These are phyloP conservation scores for Malthinus seriepunctatus DNA, from an alignment of 2,888 invertebrate genomes.

Conservation along the genomic window DNA sequence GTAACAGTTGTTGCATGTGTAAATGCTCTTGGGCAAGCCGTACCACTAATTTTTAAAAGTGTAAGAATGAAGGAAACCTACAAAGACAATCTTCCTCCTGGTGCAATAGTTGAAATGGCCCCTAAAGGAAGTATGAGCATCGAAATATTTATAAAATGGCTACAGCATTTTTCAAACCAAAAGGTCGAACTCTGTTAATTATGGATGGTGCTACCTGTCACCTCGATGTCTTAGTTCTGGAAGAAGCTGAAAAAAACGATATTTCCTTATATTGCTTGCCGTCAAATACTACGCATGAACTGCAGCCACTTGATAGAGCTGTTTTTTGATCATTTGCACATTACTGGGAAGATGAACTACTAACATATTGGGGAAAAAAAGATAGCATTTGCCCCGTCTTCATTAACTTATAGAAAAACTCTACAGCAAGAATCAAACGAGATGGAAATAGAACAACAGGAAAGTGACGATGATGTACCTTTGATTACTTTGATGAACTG, in stretches of 20 bases:
- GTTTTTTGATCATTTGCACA: conserved; percentile 40
- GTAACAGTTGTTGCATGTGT: conserved; percentile 1
- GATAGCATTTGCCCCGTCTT: too few relatives aligned
- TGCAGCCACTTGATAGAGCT: conserved; percentile 43
- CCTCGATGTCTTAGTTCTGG: conserved; percentile 10
- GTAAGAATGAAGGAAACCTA: background rate
- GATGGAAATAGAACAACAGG: too few relatives aligned
- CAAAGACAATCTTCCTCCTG: conserved; percentile 9
- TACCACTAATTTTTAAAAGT: background rate
- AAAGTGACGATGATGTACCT: too few relatives aligned
- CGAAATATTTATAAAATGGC: conserved; percentile 8
- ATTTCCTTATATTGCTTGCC: conserved; percentile 41
- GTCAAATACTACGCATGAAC: conserved; percentile 43
- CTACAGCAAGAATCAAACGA: too few relatives aligned
- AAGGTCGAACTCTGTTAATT: conserved; percentile 30
- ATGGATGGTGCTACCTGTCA: conserved; percentile 37
- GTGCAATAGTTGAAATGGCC: conserved; percentile 14
- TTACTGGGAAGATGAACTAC: conserved; percentile 44
- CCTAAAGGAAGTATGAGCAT: conserved; percentile 10
- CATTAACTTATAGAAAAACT: too few relatives aligned
- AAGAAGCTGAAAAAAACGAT: conserved; percentile 1
- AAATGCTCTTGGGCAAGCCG: background rate
- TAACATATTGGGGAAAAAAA: conserved; percentile 39
- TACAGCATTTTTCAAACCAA: conserved; percentile 26
- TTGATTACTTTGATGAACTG: too few relatives aligned